Evolutionary conservation across 2,797 vertebrate genomes (phyloP).

Genomic region (Hippocampus kuda): DNA sequence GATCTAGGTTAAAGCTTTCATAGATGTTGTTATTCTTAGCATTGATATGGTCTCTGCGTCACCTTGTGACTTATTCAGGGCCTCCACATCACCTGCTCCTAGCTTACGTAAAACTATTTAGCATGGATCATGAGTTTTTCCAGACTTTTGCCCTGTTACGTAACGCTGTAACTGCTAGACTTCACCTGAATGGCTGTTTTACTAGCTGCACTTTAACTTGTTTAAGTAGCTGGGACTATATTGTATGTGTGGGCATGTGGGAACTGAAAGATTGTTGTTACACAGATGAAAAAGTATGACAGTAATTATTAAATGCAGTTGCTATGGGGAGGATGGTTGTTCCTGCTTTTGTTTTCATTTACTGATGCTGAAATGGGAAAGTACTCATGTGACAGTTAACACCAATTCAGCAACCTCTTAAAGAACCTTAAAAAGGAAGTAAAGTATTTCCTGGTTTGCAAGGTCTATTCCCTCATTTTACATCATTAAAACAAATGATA

Average conservation of each 20-base stretch:
- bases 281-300: neutral
- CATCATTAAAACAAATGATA: no score
- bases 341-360: no score
- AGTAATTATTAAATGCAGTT: no score
- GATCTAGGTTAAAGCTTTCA: neutral
- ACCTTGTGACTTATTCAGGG: neutral
- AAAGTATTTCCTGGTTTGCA: no score
- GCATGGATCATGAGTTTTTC: slow-evolving; percentile 12
- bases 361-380: no score
- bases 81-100: slow-evolving; percentile 16
- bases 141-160: slow-evolving; percentile 27
- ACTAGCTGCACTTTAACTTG: neutral
- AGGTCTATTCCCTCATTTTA: no score
- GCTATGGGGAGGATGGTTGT: no score
- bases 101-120: slow-evolving; percentile 24
- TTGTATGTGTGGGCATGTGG: neutral
- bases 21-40: neutral
- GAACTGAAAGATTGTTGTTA: neutral
- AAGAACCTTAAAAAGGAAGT: no score
- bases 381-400: no score
- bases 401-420: no score
- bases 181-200: neutral
- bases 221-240: neutral
- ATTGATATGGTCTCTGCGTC: neutral
- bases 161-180: slow-evolving; percentile 8